Percentiles rank a stretch among this genome's conserved stretches.
These are phyloP conservation scores for Cervus canadensis DNA, from an alignment of 2,113 vertebrate genomes.

Conservation along the genomic window DNA sequence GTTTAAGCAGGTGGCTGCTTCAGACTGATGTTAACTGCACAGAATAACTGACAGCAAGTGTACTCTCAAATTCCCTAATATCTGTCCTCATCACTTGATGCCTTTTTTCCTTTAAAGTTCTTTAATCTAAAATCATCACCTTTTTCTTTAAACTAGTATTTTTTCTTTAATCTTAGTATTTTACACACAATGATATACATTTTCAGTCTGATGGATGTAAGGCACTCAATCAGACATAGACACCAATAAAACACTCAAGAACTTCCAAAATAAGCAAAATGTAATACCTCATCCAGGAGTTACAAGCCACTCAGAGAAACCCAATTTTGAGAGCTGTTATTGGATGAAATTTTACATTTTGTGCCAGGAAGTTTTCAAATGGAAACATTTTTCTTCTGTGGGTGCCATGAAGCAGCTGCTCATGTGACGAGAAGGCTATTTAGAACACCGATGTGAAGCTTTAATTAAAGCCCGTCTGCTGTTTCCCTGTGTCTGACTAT, in stretches of 20 bases:
- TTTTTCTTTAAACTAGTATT: neutral
- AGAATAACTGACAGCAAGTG: neutral
- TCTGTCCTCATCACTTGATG: neutral
- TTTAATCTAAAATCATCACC: neutral
- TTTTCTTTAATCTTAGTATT: neutral
- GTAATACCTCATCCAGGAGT: constrained; percentile 5
- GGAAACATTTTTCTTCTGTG: constrained; percentile 35
- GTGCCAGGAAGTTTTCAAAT: constrained; percentile 56
- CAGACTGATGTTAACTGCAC: neutral
- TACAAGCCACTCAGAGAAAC: constrained; percentile 45
- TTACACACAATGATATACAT: neutral
- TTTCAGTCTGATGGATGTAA: neutral
- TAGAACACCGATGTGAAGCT: constrained; percentile 36
- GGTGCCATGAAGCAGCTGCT: constrained; percentile 41
- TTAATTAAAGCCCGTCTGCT: constrained; percentile 62
- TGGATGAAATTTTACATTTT: constrained; percentile 48
- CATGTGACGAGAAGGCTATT: neutral
- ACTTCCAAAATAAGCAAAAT: neutral
- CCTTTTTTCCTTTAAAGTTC: neutral
- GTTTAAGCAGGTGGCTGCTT: neutral
- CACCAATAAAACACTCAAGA: neutral
- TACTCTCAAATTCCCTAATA: neutral
- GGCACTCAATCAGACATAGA: neutral
- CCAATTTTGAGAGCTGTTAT: neutral
- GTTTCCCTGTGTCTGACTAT: constrained; percentile 57